A percentile compares a stretch with the other conserved stretches of the same genome.
phyloP scores from a whole-genome alignment of 2,797 vertebrate genomes.

The Falco naumanni region DNA sequence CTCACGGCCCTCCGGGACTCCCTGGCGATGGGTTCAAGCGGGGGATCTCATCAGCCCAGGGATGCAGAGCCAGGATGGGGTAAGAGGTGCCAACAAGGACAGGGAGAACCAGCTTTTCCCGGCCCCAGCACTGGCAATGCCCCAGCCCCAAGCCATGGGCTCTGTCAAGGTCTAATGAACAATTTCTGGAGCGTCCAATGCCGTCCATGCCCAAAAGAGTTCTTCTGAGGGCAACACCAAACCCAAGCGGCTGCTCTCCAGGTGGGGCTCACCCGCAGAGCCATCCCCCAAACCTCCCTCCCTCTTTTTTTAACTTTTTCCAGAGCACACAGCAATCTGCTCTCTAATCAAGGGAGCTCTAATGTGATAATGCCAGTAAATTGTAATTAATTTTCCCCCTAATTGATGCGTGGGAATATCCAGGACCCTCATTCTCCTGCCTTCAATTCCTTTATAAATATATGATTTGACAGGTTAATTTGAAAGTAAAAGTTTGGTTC shows the following conservation, averaged over 20 bases:
- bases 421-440: conserved; percentile 74
- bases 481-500: conserved; percentile 78
- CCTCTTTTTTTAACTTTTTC: conserved; percentile 37
- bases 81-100: not conserved
- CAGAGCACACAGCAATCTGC: conserved; percentile 10
- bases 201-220: not conserved
- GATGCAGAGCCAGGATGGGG: not conserved
- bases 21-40: not conserved
- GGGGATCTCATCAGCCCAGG: not conserved
- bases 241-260: not conserved
- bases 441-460: conserved; percentile 76
- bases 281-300: not conserved
- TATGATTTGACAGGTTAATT: conserved; percentile 82
- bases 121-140: not conserved
- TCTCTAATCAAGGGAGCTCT: conserved; percentile 60
- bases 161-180: not conserved
- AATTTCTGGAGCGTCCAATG: not conserved
- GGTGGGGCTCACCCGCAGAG: not conserved
- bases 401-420: conserved; percentile 79
- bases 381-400: conserved; percentile 80
- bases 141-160: not conserved
- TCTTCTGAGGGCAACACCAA: not conserved
- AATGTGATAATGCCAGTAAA: conserved; percentile 71
- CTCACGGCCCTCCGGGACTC: not conserved
- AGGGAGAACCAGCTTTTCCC: not conserved